phyloP scores from a whole-genome alignment of 2,797 vertebrate species.

The Passerculus sandwichensis region DNA sequence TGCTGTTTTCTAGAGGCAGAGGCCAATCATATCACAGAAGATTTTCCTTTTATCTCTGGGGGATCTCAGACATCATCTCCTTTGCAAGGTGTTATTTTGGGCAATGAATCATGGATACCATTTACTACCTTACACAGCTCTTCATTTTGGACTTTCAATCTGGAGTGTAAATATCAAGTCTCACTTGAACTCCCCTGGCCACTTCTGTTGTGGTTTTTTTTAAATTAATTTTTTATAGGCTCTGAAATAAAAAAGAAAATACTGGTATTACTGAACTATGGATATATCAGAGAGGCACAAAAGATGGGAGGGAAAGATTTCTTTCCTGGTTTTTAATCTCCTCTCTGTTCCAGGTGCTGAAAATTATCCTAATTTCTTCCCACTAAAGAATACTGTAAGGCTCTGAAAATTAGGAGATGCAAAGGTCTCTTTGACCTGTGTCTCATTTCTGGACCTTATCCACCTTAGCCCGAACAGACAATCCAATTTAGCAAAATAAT shows the following conservation, averaged over 20 bases:
- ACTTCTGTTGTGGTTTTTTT: background rate
- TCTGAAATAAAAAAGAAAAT: background rate
- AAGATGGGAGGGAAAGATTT: background rate
- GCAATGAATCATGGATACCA: background rate
- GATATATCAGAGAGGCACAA: background rate
- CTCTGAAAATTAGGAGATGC: background rate
- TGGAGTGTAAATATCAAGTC: slow-evolving; percentile 8
- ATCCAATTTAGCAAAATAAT: background rate
- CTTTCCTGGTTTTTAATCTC: background rate
- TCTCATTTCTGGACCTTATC: background rate
- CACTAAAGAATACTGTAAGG: background rate
- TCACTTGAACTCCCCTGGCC: background rate
- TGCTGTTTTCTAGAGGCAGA: background rate
- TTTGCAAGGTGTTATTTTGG: background rate
- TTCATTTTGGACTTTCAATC: slow-evolving; percentile 3
- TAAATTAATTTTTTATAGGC: background rate
- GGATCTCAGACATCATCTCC: background rate
- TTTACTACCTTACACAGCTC: slow-evolving; percentile 2
- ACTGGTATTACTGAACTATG: background rate
- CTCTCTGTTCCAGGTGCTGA: background rate
- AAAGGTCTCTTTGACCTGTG: background rate
- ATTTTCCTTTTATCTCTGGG: background rate
- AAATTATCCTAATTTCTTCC: background rate
- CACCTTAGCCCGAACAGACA: background rate
- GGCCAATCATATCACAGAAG: background rate